Base-by-base conservation (phyloP, 2,888 invertebrate species). In the Heteromurus nitidus region DNA sequence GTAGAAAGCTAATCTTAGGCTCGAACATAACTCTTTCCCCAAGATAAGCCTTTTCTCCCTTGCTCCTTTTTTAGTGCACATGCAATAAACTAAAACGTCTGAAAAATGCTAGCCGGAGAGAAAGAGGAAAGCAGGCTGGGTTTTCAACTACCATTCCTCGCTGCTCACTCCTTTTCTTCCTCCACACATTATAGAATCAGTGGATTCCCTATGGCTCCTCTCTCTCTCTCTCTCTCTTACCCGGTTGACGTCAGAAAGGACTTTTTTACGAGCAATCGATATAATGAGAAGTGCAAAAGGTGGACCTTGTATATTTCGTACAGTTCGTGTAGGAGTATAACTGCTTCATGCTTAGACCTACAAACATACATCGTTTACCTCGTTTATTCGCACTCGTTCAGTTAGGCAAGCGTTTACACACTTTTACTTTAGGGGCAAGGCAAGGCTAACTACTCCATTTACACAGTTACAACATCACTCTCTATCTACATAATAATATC, bases 181-280 rank as follows among this genome's bases (percentile, higher is more conserved):
- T 36, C 36, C n/a, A 65, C 74, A 42, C 70, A 42, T 69, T 70
- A 42, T 70, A 55, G 64, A 75, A 64, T 69, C 75, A 65, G 70
- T 24, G 68, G 82, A 79, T 83, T 80, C 83, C 83, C 80, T 75
- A 74, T 64, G 75, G 68, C 84, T 73, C 58, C 64, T 65, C 68
- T 82, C 70, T 73, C n/a, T n/a, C n/a, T n/a, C n/a, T n/a, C n/a
- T n/a, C n/a, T n/a, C n/a, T n/a, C n/a, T n/a, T 28, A 60, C 79
- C 73, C 74, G 55, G 62, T 77, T 84, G 84, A 84, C 84, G 84
- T 84, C 84, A 84, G 76, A 73, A 80, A 65, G 81, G 84, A 72
- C 81, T 83, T 82, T 70, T 84, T 83, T 83, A 80, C 81, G 60
- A 83, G 84, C 72, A 84, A 84, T 84, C 84, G 84, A 84, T 84